Evolutionary conservation across 2,888 invertebrate species (phyloP), one percentile per base, ranked within the genome.

Genomic region (Cremastobaeus sp.): DNA sequence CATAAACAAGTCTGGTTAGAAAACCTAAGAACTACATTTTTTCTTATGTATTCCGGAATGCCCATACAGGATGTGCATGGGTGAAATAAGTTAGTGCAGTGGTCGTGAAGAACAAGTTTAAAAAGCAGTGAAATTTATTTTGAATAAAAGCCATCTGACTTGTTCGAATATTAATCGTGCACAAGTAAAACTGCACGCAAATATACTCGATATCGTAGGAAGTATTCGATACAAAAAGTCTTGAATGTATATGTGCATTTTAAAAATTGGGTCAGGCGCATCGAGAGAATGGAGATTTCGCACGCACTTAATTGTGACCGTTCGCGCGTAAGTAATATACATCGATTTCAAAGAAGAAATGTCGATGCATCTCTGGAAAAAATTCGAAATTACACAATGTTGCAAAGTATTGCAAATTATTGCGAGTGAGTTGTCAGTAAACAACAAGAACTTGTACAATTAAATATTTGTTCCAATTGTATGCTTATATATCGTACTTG

Each of bases 241-340:
- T 66, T 35, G 65, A 55, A 50, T 70, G 60, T 65, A 70, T 57
- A 71, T 52, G 70, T 52, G 59, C 39, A 30, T 39, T 41, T 57
- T 20, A 25, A 64, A 74, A 84, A 82, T 76, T 85, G 54, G 83
- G 85, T 83, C 84, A 81, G 72, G 37, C 79, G 78, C 75, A 77
- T 71, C 64, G 54, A 45, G 57, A 55, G 69, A 71, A 70, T 59
- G 60, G 37, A 41, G 39, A 47, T 62, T 52, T 18, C 41, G 48
- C 71, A 76, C 76, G 71, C 71, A 77, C 54, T 74, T 64, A 65
- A 74, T 69, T 73, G 48, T 59, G 47, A 65, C 47, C 60, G 55
- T 70, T 72, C 34, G 54, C 41, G 64, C 66, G 59, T 72, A 64
- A 54, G 45, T 41, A 28, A 30, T 30, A 4, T 15, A 34, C 45